Percentiles rank a stretch among this genome's conserved stretches.
Conservation (phyloP, 92 coral and sea anemone genomes). For the Desmophyllum pertusum region DNA sequence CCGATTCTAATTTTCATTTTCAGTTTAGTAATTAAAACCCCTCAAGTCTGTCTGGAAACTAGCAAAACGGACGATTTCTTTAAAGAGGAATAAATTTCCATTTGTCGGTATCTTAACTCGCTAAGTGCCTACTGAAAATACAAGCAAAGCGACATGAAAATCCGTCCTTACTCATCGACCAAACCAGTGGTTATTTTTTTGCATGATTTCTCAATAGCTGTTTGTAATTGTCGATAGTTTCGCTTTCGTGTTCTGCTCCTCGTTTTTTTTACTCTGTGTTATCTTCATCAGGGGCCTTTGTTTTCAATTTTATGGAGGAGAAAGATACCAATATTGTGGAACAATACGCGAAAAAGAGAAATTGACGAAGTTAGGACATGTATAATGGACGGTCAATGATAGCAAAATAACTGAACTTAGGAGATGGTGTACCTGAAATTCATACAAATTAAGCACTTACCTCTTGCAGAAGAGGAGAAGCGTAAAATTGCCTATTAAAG, state of each 20-base stretch:
- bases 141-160: not conserved
- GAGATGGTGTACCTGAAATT: not conserved
- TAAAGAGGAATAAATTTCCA: not conserved
- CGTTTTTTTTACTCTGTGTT: not conserved
- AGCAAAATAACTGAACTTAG: not conserved
- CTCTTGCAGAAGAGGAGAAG: not conserved
- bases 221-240: not conserved
- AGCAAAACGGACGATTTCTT: slow-evolving; percentile 18
- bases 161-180: not conserved
- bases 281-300: not conserved
- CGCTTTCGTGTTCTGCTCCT: not conserved
- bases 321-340: slow-evolving; percentile 6
- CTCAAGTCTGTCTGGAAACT: slow-evolving; percentile 4
- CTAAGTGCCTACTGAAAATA: not conserved
- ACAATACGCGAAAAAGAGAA: not conserved
- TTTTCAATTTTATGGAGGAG: not conserved
- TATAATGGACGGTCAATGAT: not conserved
- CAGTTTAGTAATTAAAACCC: slow-evolving; percentile 13
- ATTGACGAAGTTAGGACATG: not conserved
- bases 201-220: not conserved
- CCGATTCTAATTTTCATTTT: slow-evolving; percentile 1
- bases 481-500: slow-evolving; percentile 22
- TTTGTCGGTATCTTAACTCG: not conserved
- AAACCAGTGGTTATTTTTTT: not conserved
- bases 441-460: slow-evolving; percentile 15